Percentiles rank a stretch among this genome's conserved stretches.
phyloP scores from a whole-genome alignment of 2,888 invertebrate genomes.

The Amiota mariae region DNA sequence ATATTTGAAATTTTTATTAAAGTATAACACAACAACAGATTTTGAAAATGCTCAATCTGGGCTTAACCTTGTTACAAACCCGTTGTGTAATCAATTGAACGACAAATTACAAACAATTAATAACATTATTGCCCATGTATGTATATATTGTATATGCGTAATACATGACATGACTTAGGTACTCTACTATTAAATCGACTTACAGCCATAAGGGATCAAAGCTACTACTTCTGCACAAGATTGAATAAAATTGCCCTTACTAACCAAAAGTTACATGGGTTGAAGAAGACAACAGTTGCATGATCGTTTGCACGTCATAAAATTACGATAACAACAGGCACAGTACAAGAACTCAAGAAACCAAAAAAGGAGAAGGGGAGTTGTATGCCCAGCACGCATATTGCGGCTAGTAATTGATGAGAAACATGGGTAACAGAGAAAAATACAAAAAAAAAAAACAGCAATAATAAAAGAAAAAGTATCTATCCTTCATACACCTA shows the following conservation, averaged over 20 bases:
- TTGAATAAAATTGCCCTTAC: background rate
- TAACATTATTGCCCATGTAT: constrained; percentile 45
- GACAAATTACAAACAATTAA: constrained; percentile 63
- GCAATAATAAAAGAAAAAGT: background rate
- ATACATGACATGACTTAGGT: too few species aligned
- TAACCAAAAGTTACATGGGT: too few species aligned
- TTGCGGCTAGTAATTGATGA: constrained; percentile 19
- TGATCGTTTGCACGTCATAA: constrained; percentile 29
- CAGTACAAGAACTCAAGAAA: background rate
- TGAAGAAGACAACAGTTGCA: constrained; percentile 15
- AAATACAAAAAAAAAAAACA: background rate
- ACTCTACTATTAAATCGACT: background rate
- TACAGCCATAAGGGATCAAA: background rate
- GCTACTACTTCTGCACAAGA: background rate
- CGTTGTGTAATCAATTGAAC: constrained; percentile 51
- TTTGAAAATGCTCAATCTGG: background rate
- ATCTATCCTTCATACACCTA: background rate
- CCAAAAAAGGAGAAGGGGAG: background rate
- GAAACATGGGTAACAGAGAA: too few species aligned
- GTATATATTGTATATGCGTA: too few species aligned
- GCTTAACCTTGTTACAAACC: background rate
- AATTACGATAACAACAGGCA: constrained; percentile 3
- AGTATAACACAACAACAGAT: background rate
- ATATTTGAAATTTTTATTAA: background rate
- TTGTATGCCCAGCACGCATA: background rate